Evolutionary conservation across 2,888 invertebrate genomes (phyloP), one percentile per base, ranked within the genome.

Genomic region (Mesoligia furuncula): DNA sequence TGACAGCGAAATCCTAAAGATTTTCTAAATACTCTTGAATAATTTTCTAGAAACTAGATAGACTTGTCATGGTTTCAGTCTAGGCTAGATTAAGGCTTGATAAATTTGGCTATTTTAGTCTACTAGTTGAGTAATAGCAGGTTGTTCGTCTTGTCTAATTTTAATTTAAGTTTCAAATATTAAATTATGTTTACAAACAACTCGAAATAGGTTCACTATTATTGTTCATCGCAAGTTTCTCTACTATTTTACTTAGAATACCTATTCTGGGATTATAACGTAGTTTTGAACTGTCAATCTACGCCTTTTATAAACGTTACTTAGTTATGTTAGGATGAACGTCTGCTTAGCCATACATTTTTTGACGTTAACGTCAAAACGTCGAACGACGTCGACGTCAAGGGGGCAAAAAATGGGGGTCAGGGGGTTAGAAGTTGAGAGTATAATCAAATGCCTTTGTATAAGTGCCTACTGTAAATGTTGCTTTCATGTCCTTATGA

Each of bases 81-180:
- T 67, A 42, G 57, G 7, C 39, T 42, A 48, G 64, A 75, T 76
- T 71, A 51, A 24, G 24, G 5, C 27, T 36, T 68, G 77, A 81
- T 83, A 77, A 67, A 81, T 71, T 57, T 15, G 15, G 45, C 51
- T 66, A 54, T 45, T 81, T 81, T 31, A 65, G 45, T 45, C 48
- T 67, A 13, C 54, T 24, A 8, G 48, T 42, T 67, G 71, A 77
- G 27, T 59, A 64, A 71, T 68, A 31, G 57, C 17, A 27, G 17
- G 51, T 24, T 15, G 11, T 68, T 20, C 15, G 27, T 62, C 67
- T 62, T 42, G 42, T 61, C 57, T 48, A 2, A 70, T 82, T 70
- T 77, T 71, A 61, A 72, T 42, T 65, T 24, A 51, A 59, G 31
- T 57, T 61, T 54, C 8, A 31, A 48, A 45, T 67, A 68, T 51